Evolutionary conservation across 2,113 vertebrate species (phyloP).

Genomic region (Myodes glareolus): DNA sequence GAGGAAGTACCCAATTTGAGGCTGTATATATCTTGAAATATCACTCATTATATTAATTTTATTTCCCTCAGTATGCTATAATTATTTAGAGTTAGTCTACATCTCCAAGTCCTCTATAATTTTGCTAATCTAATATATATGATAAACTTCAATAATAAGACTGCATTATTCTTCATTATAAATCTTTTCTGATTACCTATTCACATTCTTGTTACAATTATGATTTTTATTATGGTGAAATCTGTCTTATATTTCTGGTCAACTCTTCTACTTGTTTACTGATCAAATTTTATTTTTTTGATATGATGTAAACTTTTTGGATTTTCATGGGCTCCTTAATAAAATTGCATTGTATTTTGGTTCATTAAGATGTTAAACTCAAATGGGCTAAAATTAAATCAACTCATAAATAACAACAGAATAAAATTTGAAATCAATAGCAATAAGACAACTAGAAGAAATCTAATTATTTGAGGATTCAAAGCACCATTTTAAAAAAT

Average conservation of each 20-base stretch:
- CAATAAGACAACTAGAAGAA: background rate
- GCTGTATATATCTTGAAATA: background rate
- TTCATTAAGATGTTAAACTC: background rate
- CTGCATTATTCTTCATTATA: background rate
- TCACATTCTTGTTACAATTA: background rate
- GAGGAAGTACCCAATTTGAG: background rate
- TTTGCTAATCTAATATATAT: background rate
- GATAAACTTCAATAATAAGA: background rate
- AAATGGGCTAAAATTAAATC: background rate
- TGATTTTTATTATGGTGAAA: background rate
- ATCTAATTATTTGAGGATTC: too few species aligned
- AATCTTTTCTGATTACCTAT: background rate
- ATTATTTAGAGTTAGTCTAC: background rate
- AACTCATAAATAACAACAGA: background rate
- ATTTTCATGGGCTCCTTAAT: background rate
- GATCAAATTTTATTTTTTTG: background rate
- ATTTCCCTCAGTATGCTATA: background rate
- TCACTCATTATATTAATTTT: background rate
- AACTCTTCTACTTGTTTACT: background rate
- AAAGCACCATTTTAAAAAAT: background rate
- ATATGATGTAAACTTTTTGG: background rate
- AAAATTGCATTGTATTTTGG: background rate
- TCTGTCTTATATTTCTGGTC: too few species aligned
- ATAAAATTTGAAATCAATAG: background rate
- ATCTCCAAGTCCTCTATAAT: background rate